A percentile compares a stretch with the other conserved stretches of the same genome.
These are phyloP conservation scores for Notospermus geniculatus DNA, from an alignment of 1,140 invertebrate genomes.

Conservation along the genomic window DNA sequence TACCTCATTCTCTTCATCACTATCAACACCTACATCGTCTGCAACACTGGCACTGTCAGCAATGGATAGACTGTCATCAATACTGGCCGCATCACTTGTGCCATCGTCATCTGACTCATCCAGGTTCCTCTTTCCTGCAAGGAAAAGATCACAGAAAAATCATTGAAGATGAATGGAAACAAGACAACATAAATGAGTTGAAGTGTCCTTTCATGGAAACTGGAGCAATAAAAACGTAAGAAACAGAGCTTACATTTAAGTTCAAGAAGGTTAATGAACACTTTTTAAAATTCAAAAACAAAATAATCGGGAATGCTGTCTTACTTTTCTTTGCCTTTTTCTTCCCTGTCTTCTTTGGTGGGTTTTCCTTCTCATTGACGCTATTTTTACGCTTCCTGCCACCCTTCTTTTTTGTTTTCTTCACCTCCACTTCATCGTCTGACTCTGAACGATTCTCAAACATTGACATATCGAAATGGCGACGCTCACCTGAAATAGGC, in stretches of 20 bases:
- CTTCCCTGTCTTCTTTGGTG: background rate
- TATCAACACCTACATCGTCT: no score
- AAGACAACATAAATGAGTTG: background rate
- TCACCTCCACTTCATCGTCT: no score
- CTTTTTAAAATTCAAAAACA: no score
- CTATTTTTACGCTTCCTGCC: no score
- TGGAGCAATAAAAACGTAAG: no score
- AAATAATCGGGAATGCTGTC: no score
- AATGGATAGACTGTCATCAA: background rate
- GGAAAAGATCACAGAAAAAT: no score
- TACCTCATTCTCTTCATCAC: background rate
- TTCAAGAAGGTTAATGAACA: no score
- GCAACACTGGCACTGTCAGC: background rate
- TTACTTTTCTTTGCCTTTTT: background rate
- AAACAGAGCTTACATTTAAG: no score
- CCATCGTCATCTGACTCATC: slow-evolving; percentile 9
- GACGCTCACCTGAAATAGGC: slow-evolving; percentile 20
- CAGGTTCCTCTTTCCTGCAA: no score
- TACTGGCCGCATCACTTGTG: slow-evolving; percentile 2
- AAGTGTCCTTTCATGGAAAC: slow-evolving; percentile 4
- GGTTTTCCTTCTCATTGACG: no score
- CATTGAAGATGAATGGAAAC: slow-evolving; percentile 14
- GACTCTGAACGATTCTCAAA: slow-evolving; percentile 18
- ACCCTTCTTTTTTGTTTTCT: no score
- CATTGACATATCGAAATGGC: slow-evolving; percentile 16